Percentiles rank a stretch among this genome's conserved stretches.
Evolutionary conservation across 2,888 invertebrate species (phyloP).

Genomic region (Aethes cnicana): DNA sequence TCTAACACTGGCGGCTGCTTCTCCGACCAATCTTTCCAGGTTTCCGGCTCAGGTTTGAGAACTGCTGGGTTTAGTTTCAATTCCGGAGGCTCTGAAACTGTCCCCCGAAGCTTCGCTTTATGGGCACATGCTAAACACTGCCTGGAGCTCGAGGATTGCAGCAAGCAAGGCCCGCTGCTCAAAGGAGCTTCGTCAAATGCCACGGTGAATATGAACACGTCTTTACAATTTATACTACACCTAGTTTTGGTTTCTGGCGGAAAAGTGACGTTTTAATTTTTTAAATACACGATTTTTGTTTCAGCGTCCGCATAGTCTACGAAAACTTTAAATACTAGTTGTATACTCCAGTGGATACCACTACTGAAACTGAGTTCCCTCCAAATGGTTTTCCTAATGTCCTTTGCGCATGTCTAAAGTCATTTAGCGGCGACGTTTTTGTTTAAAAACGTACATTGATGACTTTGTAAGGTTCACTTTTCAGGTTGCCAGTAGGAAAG

Average conservation of each 20-base stretch:
- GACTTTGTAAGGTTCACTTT: neutral
- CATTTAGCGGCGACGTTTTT: slow-evolving; percentile 6
- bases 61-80: slow-evolving; percentile 48
- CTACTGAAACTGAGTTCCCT: slow-evolving; percentile 53
- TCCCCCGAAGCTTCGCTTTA: slow-evolving; percentile 52
- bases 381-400: slow-evolving; percentile 38
- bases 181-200: slow-evolving; percentile 62
- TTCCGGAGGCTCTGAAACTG: slow-evolving; percentile 48
- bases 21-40: neutral
- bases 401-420: slow-evolving; percentile 34
- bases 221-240: slow-evolving; percentile 2
- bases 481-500: neutral
- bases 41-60: slow-evolving; percentile 36
- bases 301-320: neutral
- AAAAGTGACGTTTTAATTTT: neutral
- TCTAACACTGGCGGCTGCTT: neutral
- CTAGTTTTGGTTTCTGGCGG: too few species aligned
- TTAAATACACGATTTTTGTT: neutral
- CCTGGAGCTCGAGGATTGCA: slow-evolving; percentile 49
- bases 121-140: slow-evolving; percentile 60
- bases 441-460: slow-evolving; percentile 5
- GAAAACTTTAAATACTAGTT: slow-evolving; percentile 15
- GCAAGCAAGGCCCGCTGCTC: slow-evolving; percentile 55
- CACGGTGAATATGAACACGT: slow-evolving; percentile 46
- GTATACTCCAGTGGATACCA: slow-evolving; percentile 34